Evolutionary conservation across 2,888 invertebrate species (phyloP).

Genomic region (Antheraea assamensis): DNA sequence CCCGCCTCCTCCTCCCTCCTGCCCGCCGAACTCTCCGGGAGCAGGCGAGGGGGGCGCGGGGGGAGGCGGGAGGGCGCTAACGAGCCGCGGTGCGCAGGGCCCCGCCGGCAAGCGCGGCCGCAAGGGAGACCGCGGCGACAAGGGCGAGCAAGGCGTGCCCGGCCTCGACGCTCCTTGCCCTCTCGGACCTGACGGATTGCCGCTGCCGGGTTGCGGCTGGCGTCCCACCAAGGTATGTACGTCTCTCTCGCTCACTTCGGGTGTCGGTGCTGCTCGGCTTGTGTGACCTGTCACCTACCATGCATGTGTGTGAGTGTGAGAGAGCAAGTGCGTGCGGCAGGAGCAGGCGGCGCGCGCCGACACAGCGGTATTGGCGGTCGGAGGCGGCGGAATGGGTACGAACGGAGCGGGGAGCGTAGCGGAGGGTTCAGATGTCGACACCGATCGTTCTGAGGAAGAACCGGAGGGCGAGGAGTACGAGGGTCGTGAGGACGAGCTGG

Average conservation of each 20-base stretch:
- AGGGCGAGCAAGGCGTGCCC: slow-evolving; percentile 98
- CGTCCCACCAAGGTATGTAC: slow-evolving; percentile 90
- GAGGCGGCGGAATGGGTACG: slow-evolving; percentile 45
- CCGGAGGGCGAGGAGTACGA: slow-evolving; percentile 71
- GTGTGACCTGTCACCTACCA: not conserved
- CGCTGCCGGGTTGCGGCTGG: slow-evolving; percentile 98
- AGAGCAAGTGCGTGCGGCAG: slow-evolving; percentile 34
- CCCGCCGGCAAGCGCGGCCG: slow-evolving; percentile 94
- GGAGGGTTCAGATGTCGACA: slow-evolving; percentile 45
- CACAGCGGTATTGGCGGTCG: slow-evolving; percentile 27
- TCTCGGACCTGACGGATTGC: slow-evolving; percentile 96
- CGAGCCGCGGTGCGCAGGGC: slow-evolving; percentile 83
- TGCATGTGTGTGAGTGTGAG: slow-evolving; percentile 31
- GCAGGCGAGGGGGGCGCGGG: not conserved
- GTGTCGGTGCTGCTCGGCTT: not conserved
- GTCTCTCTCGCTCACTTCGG: not conserved
- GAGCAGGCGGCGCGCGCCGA: slow-evolving; percentile 17
- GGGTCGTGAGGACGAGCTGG: slow-evolving; percentile 27
- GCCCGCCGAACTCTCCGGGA: not conserved
- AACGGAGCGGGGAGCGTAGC: slow-evolving; percentile 34
- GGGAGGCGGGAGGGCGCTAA: not conserved
- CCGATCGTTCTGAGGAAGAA: slow-evolving; percentile 63
- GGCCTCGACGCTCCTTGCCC: slow-evolving; percentile 99
- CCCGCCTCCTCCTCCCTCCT: not conserved
- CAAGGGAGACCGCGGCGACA: slow-evolving; percentile 95